Evolutionary conservation across 2,113 vertebrate species (phyloP), one percentile per base, ranked within the genome.

Genomic region (Pollachius pollachius): DNA sequence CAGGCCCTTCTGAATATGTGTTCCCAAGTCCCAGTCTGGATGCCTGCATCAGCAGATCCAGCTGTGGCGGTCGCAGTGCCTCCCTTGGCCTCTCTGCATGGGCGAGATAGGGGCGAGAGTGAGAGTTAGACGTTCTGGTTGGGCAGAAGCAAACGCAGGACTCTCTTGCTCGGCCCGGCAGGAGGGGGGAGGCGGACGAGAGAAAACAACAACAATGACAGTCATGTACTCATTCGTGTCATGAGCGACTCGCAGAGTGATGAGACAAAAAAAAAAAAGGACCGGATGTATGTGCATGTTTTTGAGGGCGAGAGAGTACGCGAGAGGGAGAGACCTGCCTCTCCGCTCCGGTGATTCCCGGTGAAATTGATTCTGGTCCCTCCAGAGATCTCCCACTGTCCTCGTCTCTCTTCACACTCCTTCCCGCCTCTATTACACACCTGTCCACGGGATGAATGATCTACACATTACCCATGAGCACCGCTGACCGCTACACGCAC

Each of bases 401-500:
- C 79, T 71, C 30, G 30, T 34, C 30, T 34, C 64, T 64, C 75
- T 77, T 71, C 77, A 70, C 69, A 63, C 54, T 69, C 73, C 71
- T 61, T 72, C 52, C 52, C 13, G 52, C 52, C 52, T 82, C 83
- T 75, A 87, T 86, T 82, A 84, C 85, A 84, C 73, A 88, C 86
- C 81, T 89, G 88, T 88, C 85, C 80, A 75, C 54, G 78, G 84
- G 69, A 90, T 82, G 85, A 88, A 84, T 84, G 84, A 90, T 87
- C 85, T 76, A 77, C 77, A 88, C 87, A 81, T 79, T 85, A 82
- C 85, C 81, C 84, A 78, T 71, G 85, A 89, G 85, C 70, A 87
- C 77, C 18, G 15, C 79, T 85, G 85, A 88, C 84, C 80, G 52
- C 56, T 78, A 71, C 78, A 83, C 25, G 81, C 85, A 76, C 79